Base-by-base conservation (phyloP, 1,140 invertebrate species). In the Solen grandis region DNA sequence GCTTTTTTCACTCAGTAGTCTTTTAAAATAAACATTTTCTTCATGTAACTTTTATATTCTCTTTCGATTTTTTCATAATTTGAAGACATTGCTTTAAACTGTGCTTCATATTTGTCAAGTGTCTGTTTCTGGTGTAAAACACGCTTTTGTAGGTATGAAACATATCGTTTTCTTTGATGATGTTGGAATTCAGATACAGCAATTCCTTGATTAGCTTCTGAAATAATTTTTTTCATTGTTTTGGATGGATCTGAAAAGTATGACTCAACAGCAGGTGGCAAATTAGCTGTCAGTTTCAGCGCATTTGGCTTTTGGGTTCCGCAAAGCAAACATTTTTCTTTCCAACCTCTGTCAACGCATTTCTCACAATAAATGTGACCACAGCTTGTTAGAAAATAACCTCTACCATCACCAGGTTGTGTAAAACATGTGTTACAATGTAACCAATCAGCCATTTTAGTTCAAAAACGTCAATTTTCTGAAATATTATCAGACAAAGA, bases 311-410 rank as follows among this genome's bases (percentile, higher is more conserved):
- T 63, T 19, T 52, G 22, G n/a, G 59, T 82, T 78, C 80, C 81
- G 84, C 80, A 86, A 74, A 80, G 68, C 66, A 83, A 72, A 84
- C 86, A 88, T 73, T 63, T 83, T 82, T 84, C 82, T 33, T 76
- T 81, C 73, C 73, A 76, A 88, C 87, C 87, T 84, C 76, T 72
- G 52, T 57, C 76, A 22, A 82, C 41, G 83, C 88, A 90, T 46
- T 81, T 81, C 66, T 88, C 87, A 85, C 88, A 90, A 65, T 88
- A 90, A 36, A 90, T 84, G 75, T 90, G 88, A 29, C 86, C 85
- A 86, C 88, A 90, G 55, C 70, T 87, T 27, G 88, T 90, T 38
- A 90, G 63, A 46, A 72, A 82, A 77, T 87, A 90, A 31, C 83
- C 73, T 10, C 69, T 69, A 14, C 87, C 87, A 82, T 85, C 80